A percentile compares a stretch with the other conserved stretches of the same genome.
Conservation (phyloP, 2,113 vertebrate species). For the Tachuris rubrigastra region DNA sequence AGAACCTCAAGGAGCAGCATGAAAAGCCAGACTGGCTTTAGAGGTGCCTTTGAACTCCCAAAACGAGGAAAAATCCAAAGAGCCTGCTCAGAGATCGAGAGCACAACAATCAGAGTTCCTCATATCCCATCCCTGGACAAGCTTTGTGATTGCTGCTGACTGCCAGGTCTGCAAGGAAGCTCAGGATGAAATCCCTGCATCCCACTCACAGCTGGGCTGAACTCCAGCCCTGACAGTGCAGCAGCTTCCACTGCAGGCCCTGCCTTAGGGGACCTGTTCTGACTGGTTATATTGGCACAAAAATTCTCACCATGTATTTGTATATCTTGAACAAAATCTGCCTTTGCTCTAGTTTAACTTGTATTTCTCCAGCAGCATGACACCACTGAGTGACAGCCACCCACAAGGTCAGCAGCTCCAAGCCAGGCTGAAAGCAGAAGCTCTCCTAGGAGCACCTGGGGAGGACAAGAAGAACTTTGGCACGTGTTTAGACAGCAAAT, state of each 20-base stretch:
- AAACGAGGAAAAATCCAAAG: not conserved
- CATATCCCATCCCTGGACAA: not conserved
- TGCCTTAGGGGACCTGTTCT: not conserved
- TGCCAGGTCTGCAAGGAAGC: not conserved
- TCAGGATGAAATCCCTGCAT: not conserved
- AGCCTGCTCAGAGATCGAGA: not conserved
- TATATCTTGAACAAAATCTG: not conserved
- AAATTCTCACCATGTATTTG: not conserved
- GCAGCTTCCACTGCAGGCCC: not conserved
- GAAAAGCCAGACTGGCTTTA: not conserved
- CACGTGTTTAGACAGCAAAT: not conserved
- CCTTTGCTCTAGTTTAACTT: not conserved
- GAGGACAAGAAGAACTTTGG: not conserved
- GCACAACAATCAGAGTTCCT: not conserved
- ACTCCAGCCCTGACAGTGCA: not conserved
- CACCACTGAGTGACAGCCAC: not conserved
- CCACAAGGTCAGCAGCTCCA: not conserved
- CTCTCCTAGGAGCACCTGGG: not conserved
- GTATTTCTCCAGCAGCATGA: not conserved
- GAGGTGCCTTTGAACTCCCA: not conserved
- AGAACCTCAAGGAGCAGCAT: not conserved
- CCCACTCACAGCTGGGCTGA: not conserved
- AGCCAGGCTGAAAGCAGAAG: not conserved
- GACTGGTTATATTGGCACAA: accelerated
- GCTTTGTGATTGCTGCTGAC: not conserved